Conservation (phyloP, 2,113 vertebrate species). For the Probosciger aterrimus region DNA sequence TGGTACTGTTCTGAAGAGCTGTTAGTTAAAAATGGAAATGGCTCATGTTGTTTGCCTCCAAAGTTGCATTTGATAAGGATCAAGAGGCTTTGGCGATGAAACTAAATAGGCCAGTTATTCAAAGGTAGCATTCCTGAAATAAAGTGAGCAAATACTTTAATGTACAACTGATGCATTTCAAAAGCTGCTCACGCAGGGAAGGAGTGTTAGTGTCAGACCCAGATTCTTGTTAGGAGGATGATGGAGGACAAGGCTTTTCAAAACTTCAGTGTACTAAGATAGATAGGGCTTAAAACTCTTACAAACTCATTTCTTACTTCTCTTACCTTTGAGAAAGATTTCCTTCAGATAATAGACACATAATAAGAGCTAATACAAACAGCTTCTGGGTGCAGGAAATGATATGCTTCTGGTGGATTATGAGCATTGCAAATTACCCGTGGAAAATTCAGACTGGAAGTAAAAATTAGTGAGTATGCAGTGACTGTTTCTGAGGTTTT, state of each 20-base stretch:
- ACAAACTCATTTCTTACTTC: neutral
- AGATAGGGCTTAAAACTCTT: neutral
- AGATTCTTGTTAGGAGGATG: neutral
- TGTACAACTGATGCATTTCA: neutral
- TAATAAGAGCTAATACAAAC: neutral
- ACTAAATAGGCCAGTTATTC: neutral
- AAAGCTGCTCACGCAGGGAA: neutral
- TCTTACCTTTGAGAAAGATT: neutral
- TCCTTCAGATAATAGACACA: neutral
- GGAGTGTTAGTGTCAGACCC: neutral
- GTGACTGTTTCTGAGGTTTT: neutral
- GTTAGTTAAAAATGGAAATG: neutral
- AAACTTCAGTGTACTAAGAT: neutral
- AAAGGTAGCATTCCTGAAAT: neutral
- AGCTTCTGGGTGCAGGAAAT: neutral
- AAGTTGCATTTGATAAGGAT: neutral
- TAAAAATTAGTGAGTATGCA: constrained; percentile 4
- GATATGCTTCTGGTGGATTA: neutral
- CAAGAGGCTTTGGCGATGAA: neutral
- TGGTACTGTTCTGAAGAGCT: neutral
- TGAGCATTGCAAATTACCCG: neutral
- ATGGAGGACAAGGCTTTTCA: accelerated
- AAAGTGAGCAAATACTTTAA: neutral
- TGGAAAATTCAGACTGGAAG: constrained; percentile 9
- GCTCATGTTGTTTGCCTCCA: neutral